These are phyloP conservation scores for Lagocephalus sceleratus DNA, from an alignment of 2,797 vertebrate genomes.

Conservation along the genomic window DNA sequence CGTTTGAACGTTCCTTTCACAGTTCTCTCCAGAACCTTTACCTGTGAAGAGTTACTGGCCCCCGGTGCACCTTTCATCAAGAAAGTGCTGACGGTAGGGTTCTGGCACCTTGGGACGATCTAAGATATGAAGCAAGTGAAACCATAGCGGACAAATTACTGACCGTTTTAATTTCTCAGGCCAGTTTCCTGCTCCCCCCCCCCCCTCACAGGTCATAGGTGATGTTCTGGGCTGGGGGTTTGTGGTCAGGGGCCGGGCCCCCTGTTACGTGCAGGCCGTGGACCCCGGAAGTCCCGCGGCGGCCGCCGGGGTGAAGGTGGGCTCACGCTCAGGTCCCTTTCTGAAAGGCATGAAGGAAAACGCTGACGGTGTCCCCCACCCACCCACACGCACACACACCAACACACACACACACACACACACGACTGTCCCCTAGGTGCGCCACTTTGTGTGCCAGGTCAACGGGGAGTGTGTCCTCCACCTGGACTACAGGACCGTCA, in stretches of 20 bases:
- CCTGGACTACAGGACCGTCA: constrained; percentile 81
- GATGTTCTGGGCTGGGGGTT: constrained; percentile 89
- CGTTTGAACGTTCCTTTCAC: constrained; percentile 13
- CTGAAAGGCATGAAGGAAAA: constrained; percentile 2
- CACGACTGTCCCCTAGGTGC: constrained; percentile 76
- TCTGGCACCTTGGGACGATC: neutral
- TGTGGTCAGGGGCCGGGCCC: constrained; percentile 82
- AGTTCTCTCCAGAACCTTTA: constrained; percentile 80
- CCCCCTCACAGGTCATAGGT: constrained; percentile 77
- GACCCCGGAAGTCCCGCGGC: constrained; percentile 87
- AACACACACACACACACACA: too few relatives aligned
- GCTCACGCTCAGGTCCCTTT: neutral
- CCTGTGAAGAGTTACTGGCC: constrained; percentile 81
- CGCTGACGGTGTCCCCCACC: neutral
- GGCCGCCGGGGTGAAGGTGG: constrained; percentile 86
- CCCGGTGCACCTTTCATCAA: constrained; percentile 83
- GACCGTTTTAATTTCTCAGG: neutral
- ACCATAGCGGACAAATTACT: neutral
- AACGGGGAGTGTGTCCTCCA: constrained; percentile 81
- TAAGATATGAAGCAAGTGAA: neutral
- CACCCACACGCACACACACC: too few relatives aligned
- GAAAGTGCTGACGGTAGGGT: constrained; percentile 82
- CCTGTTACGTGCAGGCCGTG: constrained; percentile 87
- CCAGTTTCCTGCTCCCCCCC: neutral
- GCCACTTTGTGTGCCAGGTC: constrained; percentile 86